These are phyloP conservation scores for Podiceps cristatus DNA, from an alignment of 2,113 vertebrate genomes.

Conservation along the genomic window DNA sequence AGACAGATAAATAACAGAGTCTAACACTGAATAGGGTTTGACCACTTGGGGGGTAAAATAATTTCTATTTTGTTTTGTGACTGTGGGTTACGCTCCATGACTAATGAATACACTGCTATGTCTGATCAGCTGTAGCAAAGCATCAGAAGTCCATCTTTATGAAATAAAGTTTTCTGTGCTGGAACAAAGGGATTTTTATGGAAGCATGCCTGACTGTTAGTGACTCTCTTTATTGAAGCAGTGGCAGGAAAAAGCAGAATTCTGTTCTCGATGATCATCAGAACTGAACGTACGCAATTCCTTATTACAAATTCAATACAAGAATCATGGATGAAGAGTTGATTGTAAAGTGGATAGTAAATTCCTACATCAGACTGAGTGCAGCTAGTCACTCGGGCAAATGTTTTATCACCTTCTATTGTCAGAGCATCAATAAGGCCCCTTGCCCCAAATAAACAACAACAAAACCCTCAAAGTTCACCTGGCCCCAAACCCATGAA, in stretches of 20 bases:
- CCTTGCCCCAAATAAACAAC: not conserved
- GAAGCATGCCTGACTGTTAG: not conserved
- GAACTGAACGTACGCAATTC: not conserved
- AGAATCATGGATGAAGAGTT: not conserved
- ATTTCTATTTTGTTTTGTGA: conserved; percentile 30
- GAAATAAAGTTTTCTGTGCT: conserved; percentile 9
- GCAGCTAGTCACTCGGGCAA: not conserved
- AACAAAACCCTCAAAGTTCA: not conserved
- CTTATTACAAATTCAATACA: not conserved
- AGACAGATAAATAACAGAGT: conserved; percentile 9
- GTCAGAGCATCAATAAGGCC: not conserved
- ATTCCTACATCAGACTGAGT: not conserved
- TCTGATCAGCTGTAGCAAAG: not conserved
- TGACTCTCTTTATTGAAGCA: not conserved
- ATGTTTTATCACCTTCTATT: not conserved
- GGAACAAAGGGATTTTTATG: conserved; percentile 16
- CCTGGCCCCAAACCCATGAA: not conserved
- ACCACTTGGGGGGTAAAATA: not conserved
- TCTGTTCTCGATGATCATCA: not conserved
- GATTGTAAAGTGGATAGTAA: not conserved
- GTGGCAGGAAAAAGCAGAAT: not conserved
- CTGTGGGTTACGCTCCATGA: not conserved
- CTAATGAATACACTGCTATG: not conserved
- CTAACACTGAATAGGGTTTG: not conserved
- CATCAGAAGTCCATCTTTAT: not conserved